Percentiles rank a stretch among this genome's conserved stretches.
Conservation (phyloP, 2,113 vertebrate species). For the Dascyllus trimaculatus region DNA sequence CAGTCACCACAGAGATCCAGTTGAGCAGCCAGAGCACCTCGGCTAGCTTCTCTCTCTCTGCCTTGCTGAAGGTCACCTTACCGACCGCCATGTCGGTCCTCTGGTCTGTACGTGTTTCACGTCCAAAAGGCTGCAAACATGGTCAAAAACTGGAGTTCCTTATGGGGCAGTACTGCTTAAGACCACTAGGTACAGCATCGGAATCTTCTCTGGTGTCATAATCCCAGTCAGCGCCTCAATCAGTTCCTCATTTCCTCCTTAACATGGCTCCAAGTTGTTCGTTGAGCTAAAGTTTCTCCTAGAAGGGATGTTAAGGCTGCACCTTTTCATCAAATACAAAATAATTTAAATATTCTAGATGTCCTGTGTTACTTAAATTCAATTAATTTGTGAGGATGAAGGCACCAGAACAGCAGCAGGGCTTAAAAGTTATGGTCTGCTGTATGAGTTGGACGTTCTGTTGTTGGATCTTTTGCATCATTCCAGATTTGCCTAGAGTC, state of each 20-base stretch:
- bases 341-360: neutral
- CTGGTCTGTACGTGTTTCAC: neutral
- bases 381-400: neutral
- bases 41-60: constrained; percentile 86
- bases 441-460: no score
- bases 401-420: neutral
- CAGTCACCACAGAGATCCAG: constrained; percentile 90
- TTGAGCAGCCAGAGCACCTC: constrained; percentile 91
- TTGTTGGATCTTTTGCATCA: no score
- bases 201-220: neutral
- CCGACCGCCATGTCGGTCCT: constrained; percentile 86
- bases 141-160: neutral
- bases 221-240: neutral
- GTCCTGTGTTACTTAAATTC: neutral
- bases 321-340: neutral
- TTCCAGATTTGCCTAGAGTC: no score
- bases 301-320: neutral
- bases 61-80: constrained; percentile 90
- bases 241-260: neutral
- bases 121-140: constrained; percentile 19
- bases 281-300: no score
- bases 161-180: neutral
- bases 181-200: neutral
- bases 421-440: neutral
- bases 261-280: neutral